Base-by-base conservation (phyloP, 1,140 invertebrate species). In the Agrilus planipennis region DNA sequence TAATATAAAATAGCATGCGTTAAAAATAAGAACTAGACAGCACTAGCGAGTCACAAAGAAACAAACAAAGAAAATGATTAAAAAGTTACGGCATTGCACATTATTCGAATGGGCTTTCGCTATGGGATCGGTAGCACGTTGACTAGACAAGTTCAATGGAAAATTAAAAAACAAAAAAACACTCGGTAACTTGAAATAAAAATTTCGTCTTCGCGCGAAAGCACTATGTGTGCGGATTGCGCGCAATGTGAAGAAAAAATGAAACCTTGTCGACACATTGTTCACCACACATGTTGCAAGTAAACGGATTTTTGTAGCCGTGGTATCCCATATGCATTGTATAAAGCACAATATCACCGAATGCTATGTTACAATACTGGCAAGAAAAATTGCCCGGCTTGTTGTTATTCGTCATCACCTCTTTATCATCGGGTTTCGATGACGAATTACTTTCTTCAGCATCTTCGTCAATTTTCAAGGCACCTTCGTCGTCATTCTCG, bases 271-370 rank as follows among this genome's bases (percentile, higher is more conserved):
- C 84, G 1, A 72, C 60, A 44, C 81, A 84, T 41, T 77, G 63
- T 40, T 87, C 74, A 2, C 92, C 92, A 60, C 93, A 97, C 69
- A 88, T 85, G 66, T 93, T 93, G 64, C 94, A 98, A 44, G 82
- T 85, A 62, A 88, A 95, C 0, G 93, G 92, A 61, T 94, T 77
- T 39, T 81, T 71, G 65, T 77, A 85, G 2, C 82, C 84, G 62
- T 99, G 94, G 63, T 89, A 96, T 39, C 88, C 86, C 86, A 94
- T 94, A 64, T 99, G 94, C 55, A 95, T 85, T 0, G 81, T 83
- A 65, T 91, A 92, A 76, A 98, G 85, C 6, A 89, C 77, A 19
- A 79, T 73, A 56, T 96, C 86, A n/a, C 76, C 77, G 62, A 96
- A 97, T 3, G 76, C 71, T 18, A 96, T 91, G 50, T 86, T 81